Evolutionary conservation across 2,888 invertebrate genomes (phyloP), one percentile per base, ranked within the genome.

Genomic region (Zeuzera pyrina): DNA sequence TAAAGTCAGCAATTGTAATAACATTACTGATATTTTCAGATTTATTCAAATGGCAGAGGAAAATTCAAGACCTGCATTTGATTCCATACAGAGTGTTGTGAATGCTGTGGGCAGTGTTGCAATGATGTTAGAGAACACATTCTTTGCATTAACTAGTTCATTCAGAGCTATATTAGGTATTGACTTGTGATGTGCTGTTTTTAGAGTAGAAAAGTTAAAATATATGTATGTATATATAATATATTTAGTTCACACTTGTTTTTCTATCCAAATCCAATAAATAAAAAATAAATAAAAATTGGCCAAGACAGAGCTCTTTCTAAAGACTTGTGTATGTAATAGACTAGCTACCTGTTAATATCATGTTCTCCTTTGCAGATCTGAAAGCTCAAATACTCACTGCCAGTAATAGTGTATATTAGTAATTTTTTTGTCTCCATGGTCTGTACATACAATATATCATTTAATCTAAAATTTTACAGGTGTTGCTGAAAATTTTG

Each of bases 51-150:
- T 93, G 57, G 97, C 96, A 0, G 96, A 97, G 70, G 96, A 96
- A 49, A 93, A 90, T 51, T 94, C 97, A 0, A 85, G 97, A 27
- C 92, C 93, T 34, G 95, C 98, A 4, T 98, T 98, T 69, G 93
- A 97, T 55, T 95, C 95, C 8, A 95, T 98, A 45, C 97, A 98
- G 70, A 91, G 95, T 31, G 85, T 97, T 12, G 94, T 97, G 2
- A 89, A 91, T 47, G 95, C 98, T 1, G 93, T 98, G 45, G 92
- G 93, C 11, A 97, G 98, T 31, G 89, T 98, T 2, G 94, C 97
- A 2, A 94, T 96, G 88, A 97, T 98, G 95, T 71, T 98, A 34
- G 98, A 98, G 58, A 97, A 97, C 12, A 97, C 98, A 26, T 97
- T 96, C 68, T 93, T 94, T 62, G 97, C 98, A 2, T 87, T 98